These are phyloP conservation scores for Acrobasis consociella DNA, from an alignment of 2,888 invertebrate species.

Conservation along the genomic window DNA sequence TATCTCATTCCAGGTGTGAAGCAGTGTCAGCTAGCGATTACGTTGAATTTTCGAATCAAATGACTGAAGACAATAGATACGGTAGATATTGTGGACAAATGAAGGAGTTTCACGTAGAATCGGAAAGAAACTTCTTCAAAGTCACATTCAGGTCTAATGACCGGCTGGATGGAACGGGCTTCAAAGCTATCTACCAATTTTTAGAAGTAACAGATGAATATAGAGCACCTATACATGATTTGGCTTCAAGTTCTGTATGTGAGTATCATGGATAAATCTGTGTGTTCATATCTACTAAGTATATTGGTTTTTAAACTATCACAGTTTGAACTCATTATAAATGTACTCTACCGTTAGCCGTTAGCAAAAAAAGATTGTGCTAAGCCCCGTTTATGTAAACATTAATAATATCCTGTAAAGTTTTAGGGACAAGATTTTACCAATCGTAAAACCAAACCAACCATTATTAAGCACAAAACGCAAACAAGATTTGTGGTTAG, in stretches of 20 bases:
- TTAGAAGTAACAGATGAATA: slow-evolving; percentile 86
- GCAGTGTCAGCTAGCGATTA: slow-evolving; percentile 96
- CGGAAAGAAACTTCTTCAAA: slow-evolving; percentile 96
- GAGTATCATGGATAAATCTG: slow-evolving; percentile 40
- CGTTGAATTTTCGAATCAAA: slow-evolving; percentile 97
- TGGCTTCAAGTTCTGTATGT: slow-evolving; percentile 61
- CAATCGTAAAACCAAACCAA: no score
- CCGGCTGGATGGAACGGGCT: slow-evolving; percentile 96
- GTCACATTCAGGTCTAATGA: slow-evolving; percentile 97
- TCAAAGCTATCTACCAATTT: slow-evolving; percentile 96
- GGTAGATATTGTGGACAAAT: slow-evolving; percentile 94
- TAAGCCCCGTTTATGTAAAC: no score
- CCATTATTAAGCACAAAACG: no score
- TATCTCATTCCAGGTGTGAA: slow-evolving; percentile 88
- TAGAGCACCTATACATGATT: slow-evolving; percentile 66
- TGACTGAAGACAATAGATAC: slow-evolving; percentile 94
- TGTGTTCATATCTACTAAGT: no score
- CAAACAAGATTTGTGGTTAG: no score
- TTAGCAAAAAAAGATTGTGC: no score
- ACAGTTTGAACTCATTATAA: no score
- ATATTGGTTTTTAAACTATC: no score
- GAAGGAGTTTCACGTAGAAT: slow-evolving; percentile 91
- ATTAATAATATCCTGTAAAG: no score
- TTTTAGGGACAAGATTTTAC: no score
- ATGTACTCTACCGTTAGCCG: no score